phyloP scores from a whole-genome alignment of 1,140 invertebrate species.

The Ephestia elutella region DNA sequence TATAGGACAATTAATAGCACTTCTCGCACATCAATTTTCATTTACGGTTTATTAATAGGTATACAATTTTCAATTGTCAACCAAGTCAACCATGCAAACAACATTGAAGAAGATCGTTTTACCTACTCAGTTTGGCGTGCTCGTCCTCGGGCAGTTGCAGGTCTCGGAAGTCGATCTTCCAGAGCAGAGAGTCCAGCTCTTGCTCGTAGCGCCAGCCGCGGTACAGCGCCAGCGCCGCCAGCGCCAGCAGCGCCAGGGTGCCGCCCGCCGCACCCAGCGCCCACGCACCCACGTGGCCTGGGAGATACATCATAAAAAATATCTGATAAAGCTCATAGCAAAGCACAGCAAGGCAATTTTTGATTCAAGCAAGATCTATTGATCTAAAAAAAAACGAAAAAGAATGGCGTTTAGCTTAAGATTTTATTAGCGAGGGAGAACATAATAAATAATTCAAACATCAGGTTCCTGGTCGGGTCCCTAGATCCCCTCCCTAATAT shows the following conservation, averaged over 20 bases:
- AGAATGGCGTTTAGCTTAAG: no score
- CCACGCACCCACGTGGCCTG: constrained; percentile 89
- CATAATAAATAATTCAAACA: background rate
- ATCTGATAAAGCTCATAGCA: no score
- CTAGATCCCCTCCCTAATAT: no score
- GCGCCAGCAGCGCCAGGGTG: constrained; percentile 79
- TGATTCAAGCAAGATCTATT: no score
- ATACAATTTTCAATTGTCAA: no score
- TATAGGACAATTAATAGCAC: no score
- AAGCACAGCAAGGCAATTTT: no score
- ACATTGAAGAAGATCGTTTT: constrained; percentile 63
- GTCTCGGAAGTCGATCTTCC: constrained; percentile 96
- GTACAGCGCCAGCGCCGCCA: constrained; percentile 83
- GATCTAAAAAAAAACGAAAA: no score
- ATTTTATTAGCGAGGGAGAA: no score
- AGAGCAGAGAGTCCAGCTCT: constrained; percentile 93
- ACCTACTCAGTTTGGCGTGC: constrained; percentile 75
- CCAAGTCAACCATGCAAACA: constrained; percentile 36
- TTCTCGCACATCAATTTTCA: no score
- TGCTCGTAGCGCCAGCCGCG: constrained; percentile 96
- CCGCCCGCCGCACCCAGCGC: constrained; percentile 85
- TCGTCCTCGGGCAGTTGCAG: constrained; percentile 75
- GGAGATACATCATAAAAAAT: background rate
- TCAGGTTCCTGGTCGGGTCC: background rate
- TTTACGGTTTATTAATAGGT: no score